A percentile compares a stretch with the other conserved stretches of the same genome.
These are phyloP conservation scores for Palythoa grandis DNA, from an alignment of 92 coral and sea anemone genomes.

Conservation along the genomic window DNA sequence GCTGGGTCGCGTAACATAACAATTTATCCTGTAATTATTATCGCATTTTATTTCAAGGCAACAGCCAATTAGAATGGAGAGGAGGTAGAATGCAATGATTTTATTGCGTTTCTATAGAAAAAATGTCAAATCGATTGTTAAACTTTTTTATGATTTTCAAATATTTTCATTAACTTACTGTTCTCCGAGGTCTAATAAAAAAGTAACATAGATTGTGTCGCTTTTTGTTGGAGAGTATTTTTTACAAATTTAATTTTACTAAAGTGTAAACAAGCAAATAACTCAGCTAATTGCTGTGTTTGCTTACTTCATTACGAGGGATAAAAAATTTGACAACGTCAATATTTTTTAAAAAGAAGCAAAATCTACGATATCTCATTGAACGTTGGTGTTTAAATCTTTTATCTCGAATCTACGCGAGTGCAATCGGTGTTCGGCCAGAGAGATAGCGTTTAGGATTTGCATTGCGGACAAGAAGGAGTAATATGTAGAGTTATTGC, in stretches of 20 bases:
- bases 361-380: not conserved
- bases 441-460: not conserved
- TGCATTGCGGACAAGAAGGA: not conserved
- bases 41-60: slow-evolving; percentile 44
- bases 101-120: slow-evolving; percentile 3
- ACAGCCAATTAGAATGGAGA: slow-evolving; percentile 38
- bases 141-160: not conserved
- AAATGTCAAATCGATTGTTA: not conserved
- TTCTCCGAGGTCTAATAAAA: not conserved
- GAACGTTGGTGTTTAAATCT: not conserved
- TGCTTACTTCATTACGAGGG: slow-evolving; percentile 44
- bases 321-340: not conserved
- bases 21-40: slow-evolving; percentile 30
- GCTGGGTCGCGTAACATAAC: slow-evolving; percentile 12
- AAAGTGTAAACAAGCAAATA: slow-evolving; percentile 56
- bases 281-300: slow-evolving; percentile 54
- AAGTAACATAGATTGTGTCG: not conserved
- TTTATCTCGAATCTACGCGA: slow-evolving; percentile 18
- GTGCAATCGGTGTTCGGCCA: not conserved
- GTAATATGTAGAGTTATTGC: slow-evolving; percentile 16
- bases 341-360: not conserved
- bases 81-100: slow-evolving; percentile 11
- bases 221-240: too few relatives aligned
- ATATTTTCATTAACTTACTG: not conserved
- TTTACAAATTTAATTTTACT: not conserved